Evolutionary conservation across 2,797 vertebrate species (phyloP).

Genomic region (Hozukius guyotensis): DNA sequence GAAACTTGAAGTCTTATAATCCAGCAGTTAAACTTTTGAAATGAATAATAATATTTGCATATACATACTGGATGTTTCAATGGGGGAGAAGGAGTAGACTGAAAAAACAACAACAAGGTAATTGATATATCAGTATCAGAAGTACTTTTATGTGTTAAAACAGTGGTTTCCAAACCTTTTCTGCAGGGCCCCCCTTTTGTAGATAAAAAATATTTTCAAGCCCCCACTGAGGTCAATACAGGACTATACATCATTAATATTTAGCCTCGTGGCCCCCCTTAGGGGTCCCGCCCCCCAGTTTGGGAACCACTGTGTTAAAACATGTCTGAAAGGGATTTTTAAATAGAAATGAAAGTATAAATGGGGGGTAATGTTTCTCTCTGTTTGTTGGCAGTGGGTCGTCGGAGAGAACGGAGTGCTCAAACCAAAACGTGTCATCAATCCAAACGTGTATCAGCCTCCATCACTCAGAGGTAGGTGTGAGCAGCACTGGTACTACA

Average conservation of each 20-base stretch:
- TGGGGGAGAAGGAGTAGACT: neutral
- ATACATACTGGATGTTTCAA: neutral
- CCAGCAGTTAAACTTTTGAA: neutral
- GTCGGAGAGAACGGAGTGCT: slow-evolving; percentile 93
- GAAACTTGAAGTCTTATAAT: neutral
- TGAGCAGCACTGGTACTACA: neutral
- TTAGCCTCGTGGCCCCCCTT: no score
- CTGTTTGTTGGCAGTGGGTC: slow-evolving; percentile 83
- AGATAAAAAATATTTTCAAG: no score
- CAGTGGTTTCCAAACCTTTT: no score
- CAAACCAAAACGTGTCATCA: slow-evolving; percentile 93
- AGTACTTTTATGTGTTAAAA: no score
- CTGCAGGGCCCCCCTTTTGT: no score
- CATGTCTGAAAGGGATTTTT: neutral
- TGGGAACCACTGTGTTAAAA: neutral
- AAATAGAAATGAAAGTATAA: neutral
- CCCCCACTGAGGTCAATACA: no score
- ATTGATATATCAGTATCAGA: neutral
- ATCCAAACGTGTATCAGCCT: slow-evolving; percentile 92
- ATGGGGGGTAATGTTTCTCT: neutral
- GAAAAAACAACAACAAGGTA: neutral
- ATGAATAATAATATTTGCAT: neutral
- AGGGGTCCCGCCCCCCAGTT: no score
- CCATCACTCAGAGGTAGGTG: slow-evolving; percentile 94
- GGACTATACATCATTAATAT: no score